Evolutionary conservation across 1,140 invertebrate species (phyloP).

Genomic region (Scaptodrosophila lebanonensis): DNA sequence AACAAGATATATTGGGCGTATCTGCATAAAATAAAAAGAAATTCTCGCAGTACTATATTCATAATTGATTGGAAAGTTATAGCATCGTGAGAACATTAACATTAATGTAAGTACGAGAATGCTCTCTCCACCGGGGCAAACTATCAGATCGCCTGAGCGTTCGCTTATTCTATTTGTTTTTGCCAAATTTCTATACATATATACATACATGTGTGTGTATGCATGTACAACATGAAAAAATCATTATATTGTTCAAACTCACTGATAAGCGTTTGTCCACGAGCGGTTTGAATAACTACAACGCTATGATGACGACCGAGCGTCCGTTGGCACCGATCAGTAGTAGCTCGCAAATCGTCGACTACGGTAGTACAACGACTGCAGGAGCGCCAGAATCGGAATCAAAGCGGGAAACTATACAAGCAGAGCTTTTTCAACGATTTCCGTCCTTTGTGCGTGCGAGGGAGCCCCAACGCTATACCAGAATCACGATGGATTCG

Average conservation of each 20-base stretch:
- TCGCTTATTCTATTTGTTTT: too few relatives aligned
- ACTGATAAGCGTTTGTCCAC: slow-evolving; percentile 33
- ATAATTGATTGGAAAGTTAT: too few relatives aligned
- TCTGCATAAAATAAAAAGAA: too few relatives aligned
- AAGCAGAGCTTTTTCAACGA: slow-evolving; percentile 6
- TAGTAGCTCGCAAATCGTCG: slow-evolving; percentile 37
- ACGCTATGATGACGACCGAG: slow-evolving; percentile 56
- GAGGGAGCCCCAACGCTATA: slow-evolving; percentile 26
- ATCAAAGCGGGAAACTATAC: not conserved
- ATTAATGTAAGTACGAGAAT: too few relatives aligned
- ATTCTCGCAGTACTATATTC: too few relatives aligned
- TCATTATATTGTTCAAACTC: slow-evolving; percentile 40
- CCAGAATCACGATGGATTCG: slow-evolving; percentile 45
- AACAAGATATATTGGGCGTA: too few relatives aligned
- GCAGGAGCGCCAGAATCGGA: not conserved
- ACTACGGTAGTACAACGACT: slow-evolving; percentile 59
- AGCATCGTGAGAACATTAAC: too few relatives aligned
- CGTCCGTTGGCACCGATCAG: slow-evolving; percentile 37
- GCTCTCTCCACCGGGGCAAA: too few relatives aligned
- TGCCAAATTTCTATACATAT: not conserved
- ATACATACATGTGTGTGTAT: too few relatives aligned
- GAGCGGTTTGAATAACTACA: slow-evolving; percentile 18
- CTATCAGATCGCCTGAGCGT: too few relatives aligned
- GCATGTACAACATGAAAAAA: slow-evolving; percentile 54
- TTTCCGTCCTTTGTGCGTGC: slow-evolving; percentile 36